Evolutionary conservation across 2,888 invertebrate species (phyloP), one percentile per base, ranked within the genome.

Genomic region (Malthinus flaveolus): DNA sequence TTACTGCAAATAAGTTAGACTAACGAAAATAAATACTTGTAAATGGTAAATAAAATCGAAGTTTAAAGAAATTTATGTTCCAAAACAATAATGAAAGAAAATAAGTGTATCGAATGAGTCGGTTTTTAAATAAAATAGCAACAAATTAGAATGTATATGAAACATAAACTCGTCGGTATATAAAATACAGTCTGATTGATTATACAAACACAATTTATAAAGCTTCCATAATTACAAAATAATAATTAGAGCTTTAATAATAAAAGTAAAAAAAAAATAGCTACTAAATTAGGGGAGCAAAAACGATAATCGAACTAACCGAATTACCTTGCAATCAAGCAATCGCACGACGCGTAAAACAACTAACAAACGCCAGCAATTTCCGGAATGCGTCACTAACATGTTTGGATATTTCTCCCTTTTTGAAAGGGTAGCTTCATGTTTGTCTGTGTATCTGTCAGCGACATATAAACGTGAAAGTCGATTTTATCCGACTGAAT

Each of bases 301-400:
- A 49, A 42, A 44, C 12, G 32, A 58, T 58, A 58, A 44, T 48
- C 58, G 49, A 58, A 53, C 58, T 59, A 59, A 59, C 59, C 45
- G 45, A 59, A 54, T 59, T 59, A 59, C 49, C 54, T 49, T 50
- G 50, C 54, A 59, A 59, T 59, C 59, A 59, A 59, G 55, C 59
- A 59, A 49, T 53, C 59, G 59, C 46, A 58, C 49, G 53, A 54
- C 53, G 45, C 49, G 37, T 55, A 50, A 54, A 59, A 59, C 59
- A 59, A 59, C 54, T 59, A 54, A 33, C 54, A 42, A 55, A 50
- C 54, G 55, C 49, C 54, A 59, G 59, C 49, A 59, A 59, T 59
- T 59, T 59, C 59, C 59, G 48, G 55, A 45, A 42, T 54, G 49
- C 58, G 53, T 58, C 58, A 46, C 49, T 12, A 23, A 36, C 58